These are phyloP conservation scores for Pseudomyrmex flavicornis DNA, from an alignment of 1,140 invertebrate genomes.

Conservation along the genomic window DNA sequence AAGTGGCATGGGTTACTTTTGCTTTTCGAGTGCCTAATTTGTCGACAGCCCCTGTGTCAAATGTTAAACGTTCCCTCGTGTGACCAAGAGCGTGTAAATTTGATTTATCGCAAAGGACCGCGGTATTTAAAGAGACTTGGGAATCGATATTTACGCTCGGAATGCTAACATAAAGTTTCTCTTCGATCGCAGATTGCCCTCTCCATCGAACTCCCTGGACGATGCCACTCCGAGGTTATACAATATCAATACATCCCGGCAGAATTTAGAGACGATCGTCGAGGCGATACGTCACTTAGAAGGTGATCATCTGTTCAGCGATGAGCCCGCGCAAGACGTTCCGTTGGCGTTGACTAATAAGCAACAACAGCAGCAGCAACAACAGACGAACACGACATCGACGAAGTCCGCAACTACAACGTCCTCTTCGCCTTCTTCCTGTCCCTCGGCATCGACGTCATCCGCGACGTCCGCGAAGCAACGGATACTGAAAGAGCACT, in stretches of 20 bases:
- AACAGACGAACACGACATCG: conserved; percentile 39
- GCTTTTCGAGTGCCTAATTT: no score
- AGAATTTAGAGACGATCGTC: conserved; percentile 98
- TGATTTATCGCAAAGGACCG: background rate
- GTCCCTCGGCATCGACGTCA: conserved; percentile 18
- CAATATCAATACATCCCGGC: conserved; percentile 92
- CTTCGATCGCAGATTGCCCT: conserved; percentile 84
- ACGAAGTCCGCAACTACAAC: conserved; percentile 67
- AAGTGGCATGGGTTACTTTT: no score
- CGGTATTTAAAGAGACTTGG: background rate
- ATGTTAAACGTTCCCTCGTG: no score
- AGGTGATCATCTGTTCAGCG: conserved; percentile 95
- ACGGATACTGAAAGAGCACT: conserved; percentile 87
- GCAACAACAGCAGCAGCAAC: conserved; percentile 32
- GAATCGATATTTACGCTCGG: background rate
- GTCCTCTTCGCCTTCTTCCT: conserved; percentile 57
- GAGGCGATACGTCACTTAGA: conserved; percentile 98
- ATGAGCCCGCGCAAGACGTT: conserved; percentile 89
- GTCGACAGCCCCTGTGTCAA: no score
- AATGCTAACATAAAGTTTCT: conserved; percentile 36
- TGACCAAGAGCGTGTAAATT: background rate
- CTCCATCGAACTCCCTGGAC: conserved; percentile 86
- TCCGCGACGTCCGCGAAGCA: conserved; percentile 70
- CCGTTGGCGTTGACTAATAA: conserved; percentile 91
- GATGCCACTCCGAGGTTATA: conserved; percentile 87